Base-by-base conservation (phyloP, 2,888 invertebrate species). In the Campopleginae sp. region DNA sequence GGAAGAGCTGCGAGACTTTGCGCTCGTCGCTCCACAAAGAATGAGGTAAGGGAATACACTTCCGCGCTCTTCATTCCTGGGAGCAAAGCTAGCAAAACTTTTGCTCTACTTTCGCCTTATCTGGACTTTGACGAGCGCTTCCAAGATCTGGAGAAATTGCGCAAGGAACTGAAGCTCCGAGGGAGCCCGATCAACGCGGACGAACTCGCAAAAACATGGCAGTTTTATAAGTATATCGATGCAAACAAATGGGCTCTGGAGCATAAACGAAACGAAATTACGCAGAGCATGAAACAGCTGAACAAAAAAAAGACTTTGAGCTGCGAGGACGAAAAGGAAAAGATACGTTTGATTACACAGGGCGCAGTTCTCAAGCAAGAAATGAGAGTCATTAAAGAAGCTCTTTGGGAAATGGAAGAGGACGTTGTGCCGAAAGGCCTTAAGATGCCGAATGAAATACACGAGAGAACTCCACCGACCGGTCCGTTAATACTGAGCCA, bases 341-440 rank as follows among this genome's bases (percentile, higher is more conserved):
- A 95, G 1, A 94, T 95, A 44, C 94, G 95, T 87, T 92, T 96
- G 2, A 95, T 95, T 91, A 92, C 95, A 17, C 95, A 96, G 89
- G 94, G 94, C 0, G 94, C 94, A 89, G 89, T 95, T 4, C 72
- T 96, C 0, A 95, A 95, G 89, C 95, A 95, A 65, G 96, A 97
- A 87, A 92, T 96, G n/a, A 96, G 95, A 91, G 94, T 94, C 44
- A 90, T 97, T 0, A 96, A 95, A 91, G 94, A 95, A 14, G 94
- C 95, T 63, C 92, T 96, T n/a, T 96, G 96, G 95, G 95, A 95
- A n/a, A 94, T 97, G 7, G 97, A 98, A 92, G 96, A 97, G 91
- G 95, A 95, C 74, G 95, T 97, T 10, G 94, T 96, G 66, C 91
- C 96, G 44, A 95, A 95, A 89, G 95, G 95, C 82, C 94, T 98